phyloP scores from a whole-genome alignment of 1,140 invertebrate species.

The Solen grandis region DNA sequence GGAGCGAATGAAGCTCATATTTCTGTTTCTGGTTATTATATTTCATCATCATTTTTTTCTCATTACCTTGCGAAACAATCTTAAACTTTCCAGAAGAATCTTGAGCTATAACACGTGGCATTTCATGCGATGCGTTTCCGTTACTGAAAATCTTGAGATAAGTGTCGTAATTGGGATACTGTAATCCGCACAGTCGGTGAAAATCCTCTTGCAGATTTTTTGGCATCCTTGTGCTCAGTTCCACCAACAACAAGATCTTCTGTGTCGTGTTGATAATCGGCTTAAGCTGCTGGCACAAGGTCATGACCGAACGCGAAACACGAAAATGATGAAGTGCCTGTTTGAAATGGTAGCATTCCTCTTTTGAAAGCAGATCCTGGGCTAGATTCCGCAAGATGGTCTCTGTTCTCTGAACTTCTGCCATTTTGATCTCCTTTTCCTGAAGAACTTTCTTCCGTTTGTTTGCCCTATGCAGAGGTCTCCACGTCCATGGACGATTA shows the following conservation, averaged over 20 bases:
- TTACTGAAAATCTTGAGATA: conserved; percentile 64
- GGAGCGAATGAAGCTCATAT: conserved; percentile 59
- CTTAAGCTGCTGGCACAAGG: conserved; percentile 68
- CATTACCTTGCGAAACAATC: conserved; percentile 66
- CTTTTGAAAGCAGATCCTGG: conserved; percentile 66
- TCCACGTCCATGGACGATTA: conserved; percentile 43
- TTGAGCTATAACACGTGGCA: conserved; percentile 67
- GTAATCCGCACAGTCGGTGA: conserved; percentile 70
- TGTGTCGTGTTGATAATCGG: conserved; percentile 71
- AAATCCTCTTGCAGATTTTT: conserved; percentile 68
- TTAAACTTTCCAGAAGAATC: conserved; percentile 68
- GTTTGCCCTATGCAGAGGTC: conserved; percentile 17
- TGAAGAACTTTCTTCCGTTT: background rate
- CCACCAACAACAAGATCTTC: conserved; percentile 72
- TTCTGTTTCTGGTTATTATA: conserved; percentile 60
- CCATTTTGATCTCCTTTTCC: conserved; percentile 45
- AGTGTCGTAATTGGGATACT: conserved; percentile 72
- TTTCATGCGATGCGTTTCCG: conserved; percentile 59
- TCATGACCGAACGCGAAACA: conserved; percentile 65
- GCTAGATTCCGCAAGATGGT: conserved; percentile 69
- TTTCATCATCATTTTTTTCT: conserved; percentile 60
- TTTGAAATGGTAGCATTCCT: conserved; percentile 70
- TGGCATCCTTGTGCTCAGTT: conserved; percentile 70
- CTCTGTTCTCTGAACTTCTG: conserved; percentile 60
- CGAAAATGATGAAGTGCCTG: conserved; percentile 72